Percentiles rank a stretch among this genome's conserved stretches.
Conservation (phyloP, 2,113 vertebrate species). For the Mustela nigripes region DNA sequence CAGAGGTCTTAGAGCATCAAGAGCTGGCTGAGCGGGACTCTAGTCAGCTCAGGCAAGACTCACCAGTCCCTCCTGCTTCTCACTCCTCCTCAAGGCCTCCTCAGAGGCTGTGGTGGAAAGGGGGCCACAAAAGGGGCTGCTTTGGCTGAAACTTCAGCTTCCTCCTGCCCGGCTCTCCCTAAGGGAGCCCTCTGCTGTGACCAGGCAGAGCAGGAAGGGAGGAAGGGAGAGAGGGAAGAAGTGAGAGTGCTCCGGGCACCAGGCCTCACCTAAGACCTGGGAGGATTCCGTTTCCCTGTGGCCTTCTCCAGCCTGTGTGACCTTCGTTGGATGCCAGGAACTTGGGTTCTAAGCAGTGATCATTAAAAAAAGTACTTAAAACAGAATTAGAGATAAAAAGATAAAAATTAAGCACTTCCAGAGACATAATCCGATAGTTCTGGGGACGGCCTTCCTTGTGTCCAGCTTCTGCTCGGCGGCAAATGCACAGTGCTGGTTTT, state of each 20-base stretch:
- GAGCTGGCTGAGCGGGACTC: constrained; percentile 41
- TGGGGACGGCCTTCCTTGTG: neutral
- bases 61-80: neutral
- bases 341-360: constrained; percentile 37
- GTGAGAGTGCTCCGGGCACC: neutral
- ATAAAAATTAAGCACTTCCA: constrained; percentile 4
- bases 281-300: neutral
- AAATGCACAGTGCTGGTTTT: neutral
- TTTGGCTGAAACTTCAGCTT: neutral
- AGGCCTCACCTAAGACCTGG: neutral
- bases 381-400: constrained; percentile 43
- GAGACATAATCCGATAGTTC: neutral
- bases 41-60: constrained; percentile 16
- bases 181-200: neutral
- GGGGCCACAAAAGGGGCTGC: neutral
- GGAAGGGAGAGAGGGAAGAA: neutral
- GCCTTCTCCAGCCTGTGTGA: neutral
- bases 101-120: neutral
- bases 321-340: neutral
- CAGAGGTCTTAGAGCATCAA: neutral
- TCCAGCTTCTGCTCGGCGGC: neutral
- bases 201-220: neutral
- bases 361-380: constrained; percentile 32
- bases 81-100: neutral
- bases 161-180: neutral